Conservation (phyloP, 2,888 invertebrate genomes). For the Caenorhabditis uteleia region DNA sequence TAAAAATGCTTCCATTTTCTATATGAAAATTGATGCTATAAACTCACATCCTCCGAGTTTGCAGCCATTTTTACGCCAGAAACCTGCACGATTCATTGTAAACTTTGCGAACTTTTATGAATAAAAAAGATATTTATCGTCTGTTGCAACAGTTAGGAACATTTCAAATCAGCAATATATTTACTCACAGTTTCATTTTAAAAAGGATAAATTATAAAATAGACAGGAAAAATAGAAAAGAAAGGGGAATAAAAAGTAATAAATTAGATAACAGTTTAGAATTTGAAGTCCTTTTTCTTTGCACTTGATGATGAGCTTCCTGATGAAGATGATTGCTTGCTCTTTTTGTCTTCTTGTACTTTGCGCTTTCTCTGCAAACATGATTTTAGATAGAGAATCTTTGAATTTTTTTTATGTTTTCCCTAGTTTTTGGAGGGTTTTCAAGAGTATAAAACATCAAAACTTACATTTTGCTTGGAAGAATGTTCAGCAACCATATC, state of each 20-base stretch:
- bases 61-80: constrained; percentile 47
- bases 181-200: neutral
- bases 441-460: neutral
- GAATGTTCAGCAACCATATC: constrained; percentile 99
- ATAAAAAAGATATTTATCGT: too few species aligned
- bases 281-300: constrained; percentile 70
- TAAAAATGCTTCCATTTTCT: constrained; percentile 6
- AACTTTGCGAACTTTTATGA: too few species aligned
- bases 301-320: constrained; percentile 22
- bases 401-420: constrained; percentile 5
- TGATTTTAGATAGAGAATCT: constrained; percentile 1
- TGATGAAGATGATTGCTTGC: constrained; percentile 17
- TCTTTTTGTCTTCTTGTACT: constrained; percentile 67
- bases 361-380: constrained; percentile 67
- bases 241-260: constrained; percentile 1
- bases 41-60: constrained; percentile 45
- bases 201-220: constrained; percentile 3
- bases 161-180: neutral
- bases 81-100: too few species aligned
- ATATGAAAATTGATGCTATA: neutral
- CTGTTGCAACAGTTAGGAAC: neutral
- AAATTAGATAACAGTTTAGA: constrained; percentile 36
- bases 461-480: constrained; percentile 85
- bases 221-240: neutral
- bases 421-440: too few species aligned